phyloP scores from a whole-genome alignment of 2,888 invertebrate species.

The Halictus quadricinctus region DNA sequence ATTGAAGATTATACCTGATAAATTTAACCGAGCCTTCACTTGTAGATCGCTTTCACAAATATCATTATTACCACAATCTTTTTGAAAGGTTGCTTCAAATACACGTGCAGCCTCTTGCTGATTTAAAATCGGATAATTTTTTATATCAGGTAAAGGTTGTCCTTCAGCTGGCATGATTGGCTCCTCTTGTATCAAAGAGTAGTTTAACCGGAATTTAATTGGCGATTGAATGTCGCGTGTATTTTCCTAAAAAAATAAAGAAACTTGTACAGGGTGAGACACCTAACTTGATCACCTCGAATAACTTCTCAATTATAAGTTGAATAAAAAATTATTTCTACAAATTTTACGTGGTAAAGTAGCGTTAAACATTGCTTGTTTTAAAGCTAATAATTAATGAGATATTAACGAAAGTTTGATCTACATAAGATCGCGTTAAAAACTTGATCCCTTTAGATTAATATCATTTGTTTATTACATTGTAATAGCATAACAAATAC shows the following conservation, averaged over 20 bases:
- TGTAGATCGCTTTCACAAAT: slow-evolving; percentile 92
- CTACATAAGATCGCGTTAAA: too few species aligned
- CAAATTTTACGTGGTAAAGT: too few species aligned
- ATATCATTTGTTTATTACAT: neutral
- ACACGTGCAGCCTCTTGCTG: slow-evolving; percentile 91
- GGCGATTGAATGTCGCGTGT: slow-evolving; percentile 94
- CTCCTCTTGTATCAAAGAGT: slow-evolving; percentile 89
- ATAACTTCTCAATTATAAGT: too few species aligned
- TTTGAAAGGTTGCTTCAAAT: slow-evolving; percentile 93
- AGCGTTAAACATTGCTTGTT: too few species aligned
- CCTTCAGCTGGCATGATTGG: slow-evolving; percentile 84
- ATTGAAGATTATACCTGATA: slow-evolving; percentile 82
- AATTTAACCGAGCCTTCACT: slow-evolving; percentile 86
- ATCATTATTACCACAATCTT: slow-evolving; percentile 95
- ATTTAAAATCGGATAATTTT: slow-evolving; percentile 94
- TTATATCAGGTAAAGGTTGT: slow-evolving; percentile 86
- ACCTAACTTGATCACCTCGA: neutral
- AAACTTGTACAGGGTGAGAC: neutral
- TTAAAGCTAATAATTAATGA: too few species aligned
- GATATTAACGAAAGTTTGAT: too few species aligned
- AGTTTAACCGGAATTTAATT: slow-evolving; percentile 93
- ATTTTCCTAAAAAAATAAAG: slow-evolving; percentile 84
- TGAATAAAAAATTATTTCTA: too few species aligned
- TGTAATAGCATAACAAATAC: neutral
- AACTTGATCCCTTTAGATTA: neutral